Evolutionary conservation across 1,140 invertebrate genomes (phyloP), one percentile per base, ranked within the genome.

Genomic region (Triops cancriformis): DNA sequence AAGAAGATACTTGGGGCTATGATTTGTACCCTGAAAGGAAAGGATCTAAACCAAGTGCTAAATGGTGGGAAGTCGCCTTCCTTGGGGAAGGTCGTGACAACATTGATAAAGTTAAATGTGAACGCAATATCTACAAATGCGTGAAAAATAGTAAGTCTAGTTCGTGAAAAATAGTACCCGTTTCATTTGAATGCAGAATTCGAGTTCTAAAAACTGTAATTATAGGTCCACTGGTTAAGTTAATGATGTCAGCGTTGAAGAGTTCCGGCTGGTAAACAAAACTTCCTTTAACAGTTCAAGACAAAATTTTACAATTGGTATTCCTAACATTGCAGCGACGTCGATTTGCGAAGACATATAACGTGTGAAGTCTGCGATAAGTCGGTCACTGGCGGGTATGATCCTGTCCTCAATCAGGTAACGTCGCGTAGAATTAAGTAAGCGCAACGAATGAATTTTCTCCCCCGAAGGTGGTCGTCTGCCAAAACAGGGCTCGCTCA

Each of bases 361-460:
- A 91, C 92, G 0, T 98, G 96, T 87, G 96, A 98, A 88, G 88
- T 92, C 26, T 98, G 97, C 86, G 89, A 92, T 82, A 84, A 86
- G 26, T 85, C 87, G 43, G 93, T 98, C 0, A 94, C 89, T 82
- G 96, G 96, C 42, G 96, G 96, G 18, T 98, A 94, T 87, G 96
- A 98, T 88, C 91, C 94, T 12, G 87, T 90, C 81, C 83, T 91
- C 43, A 96, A 96, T 87, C 94, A 95, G 86, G 92, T 93, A 85
- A 73, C 42, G 26, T 43, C 42, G 14, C 28, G 27, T 45, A 26
- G 42, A 26, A 72, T 23, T 11, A 26, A 14, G 1, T 31, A n/a
- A 5, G n/a, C 31, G 12, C 11, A 77, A 12, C 18, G 23, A 11
- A 18, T n/a, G 9, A 10, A 79, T 64, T 76, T 43, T 79, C 79